phyloP scores from a whole-genome alignment of 2,888 invertebrate species.

The Dioctria rufipes region DNA sequence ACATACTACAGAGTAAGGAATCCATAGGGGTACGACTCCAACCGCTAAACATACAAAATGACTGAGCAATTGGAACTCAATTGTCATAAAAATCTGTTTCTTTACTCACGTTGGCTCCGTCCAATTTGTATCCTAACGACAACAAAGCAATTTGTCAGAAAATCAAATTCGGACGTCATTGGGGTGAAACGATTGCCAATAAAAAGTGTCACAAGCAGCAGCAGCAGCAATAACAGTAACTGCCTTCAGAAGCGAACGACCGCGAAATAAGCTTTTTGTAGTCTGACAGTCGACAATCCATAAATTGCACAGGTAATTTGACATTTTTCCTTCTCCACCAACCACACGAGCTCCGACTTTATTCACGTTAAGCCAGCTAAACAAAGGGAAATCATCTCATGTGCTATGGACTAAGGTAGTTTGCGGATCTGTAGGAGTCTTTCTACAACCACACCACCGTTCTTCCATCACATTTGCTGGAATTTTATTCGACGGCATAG shows the following conservation, averaged over 20 bases:
- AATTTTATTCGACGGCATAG: no score
- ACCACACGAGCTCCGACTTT: neutral
- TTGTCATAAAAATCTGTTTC: neutral
- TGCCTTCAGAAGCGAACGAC: neutral
- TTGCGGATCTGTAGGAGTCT: no score
- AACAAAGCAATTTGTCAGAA: constrained; percentile 48
- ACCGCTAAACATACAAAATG: no score
- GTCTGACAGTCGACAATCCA: constrained; percentile 9
- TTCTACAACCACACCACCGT: no score
- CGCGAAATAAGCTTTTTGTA: constrained; percentile 6
- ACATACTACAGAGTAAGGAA: no score
- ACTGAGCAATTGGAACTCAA: no score
- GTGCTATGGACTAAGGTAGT: no score
- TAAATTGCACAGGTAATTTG: constrained; percentile 18
- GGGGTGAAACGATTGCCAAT: constrained; percentile 43
- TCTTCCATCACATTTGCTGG: no score
- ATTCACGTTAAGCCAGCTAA: neutral
- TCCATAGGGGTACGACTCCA: no score
- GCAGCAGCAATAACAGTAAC: neutral
- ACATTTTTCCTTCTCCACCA: neutral
- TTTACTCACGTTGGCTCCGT: neutral
- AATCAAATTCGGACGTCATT: constrained; percentile 21
- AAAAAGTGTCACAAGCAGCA: constrained; percentile 3
- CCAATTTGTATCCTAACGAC: constrained; percentile 27
- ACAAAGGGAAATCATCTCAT: no score